These are phyloP conservation scores for Ctenodactylus gundi DNA, from an alignment of 2,113 vertebrate species.

Conservation along the genomic window DNA sequence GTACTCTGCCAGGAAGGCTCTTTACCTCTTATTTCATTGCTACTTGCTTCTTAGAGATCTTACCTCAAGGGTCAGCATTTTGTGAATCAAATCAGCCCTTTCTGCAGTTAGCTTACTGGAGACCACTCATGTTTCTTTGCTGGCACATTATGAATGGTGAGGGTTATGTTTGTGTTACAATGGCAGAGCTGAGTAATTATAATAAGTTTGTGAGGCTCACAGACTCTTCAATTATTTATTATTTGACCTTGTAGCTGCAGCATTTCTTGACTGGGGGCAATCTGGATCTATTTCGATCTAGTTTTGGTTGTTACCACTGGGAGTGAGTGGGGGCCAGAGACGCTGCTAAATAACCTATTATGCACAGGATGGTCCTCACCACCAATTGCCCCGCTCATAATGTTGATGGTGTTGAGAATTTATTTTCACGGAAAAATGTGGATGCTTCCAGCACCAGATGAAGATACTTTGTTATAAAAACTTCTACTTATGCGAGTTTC, in stretches of 20 bases:
- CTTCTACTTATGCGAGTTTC: not conserved
- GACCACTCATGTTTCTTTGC: not conserved
- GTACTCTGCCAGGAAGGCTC: not conserved
- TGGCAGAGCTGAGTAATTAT: not conserved
- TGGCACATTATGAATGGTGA: too few relatives aligned
- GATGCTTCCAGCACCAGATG: too few relatives aligned
- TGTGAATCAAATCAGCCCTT: not conserved
- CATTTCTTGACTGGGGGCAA: not conserved
- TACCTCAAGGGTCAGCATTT: too few relatives aligned
- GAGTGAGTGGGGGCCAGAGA: not conserved
- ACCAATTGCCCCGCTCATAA: not conserved
- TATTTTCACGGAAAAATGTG: not conserved
- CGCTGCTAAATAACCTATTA: fast-evolving
- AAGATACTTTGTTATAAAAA: not conserved
- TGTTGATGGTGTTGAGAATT: not conserved
- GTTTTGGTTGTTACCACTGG: too few relatives aligned
- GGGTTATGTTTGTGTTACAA: not conserved
- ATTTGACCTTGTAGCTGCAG: not conserved
- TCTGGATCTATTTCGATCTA: not conserved
- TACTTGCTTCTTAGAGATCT: not conserved
- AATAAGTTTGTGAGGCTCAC: not conserved
- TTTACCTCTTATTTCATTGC: not conserved
- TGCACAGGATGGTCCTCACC: not conserved
- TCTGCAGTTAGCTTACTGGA: not conserved
- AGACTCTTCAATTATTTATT: not conserved